phyloP scores from a whole-genome alignment of 1,140 invertebrate species.

The Drosophila ironensis region DNA sequence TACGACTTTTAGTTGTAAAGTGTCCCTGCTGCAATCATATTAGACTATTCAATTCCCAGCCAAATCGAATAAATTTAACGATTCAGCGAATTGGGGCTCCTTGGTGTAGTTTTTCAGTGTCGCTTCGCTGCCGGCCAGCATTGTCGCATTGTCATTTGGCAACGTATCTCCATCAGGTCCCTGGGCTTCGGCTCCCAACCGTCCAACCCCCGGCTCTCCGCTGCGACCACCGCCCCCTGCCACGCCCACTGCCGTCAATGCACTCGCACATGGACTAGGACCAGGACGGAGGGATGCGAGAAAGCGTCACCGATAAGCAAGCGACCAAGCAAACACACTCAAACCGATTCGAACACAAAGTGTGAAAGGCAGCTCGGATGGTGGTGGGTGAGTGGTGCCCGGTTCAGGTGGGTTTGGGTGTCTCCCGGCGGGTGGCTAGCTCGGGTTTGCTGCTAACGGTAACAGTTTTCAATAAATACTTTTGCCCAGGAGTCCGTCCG shows the following conservation, averaged over 20 bases:
- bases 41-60: background rate
- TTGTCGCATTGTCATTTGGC: conserved; percentile 73
- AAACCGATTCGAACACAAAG: conserved; percentile 35
- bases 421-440: background rate
- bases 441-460: conserved; percentile 71
- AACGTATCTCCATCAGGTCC: conserved; percentile 18
- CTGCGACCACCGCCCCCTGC: background rate
- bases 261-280: conserved; percentile 25
- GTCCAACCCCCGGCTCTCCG: background rate
- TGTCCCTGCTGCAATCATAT: too few species aligned
- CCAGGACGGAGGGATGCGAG: background rate
- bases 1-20: too few species aligned
- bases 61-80: background rate
- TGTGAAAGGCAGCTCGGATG: conserved; percentile 48
- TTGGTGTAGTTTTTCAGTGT: conserved; percentile 18
- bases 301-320: conserved; percentile 52
- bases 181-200: too few species aligned
- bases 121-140: conserved; percentile 36
- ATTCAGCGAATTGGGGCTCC: background rate
- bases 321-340: conserved; percentile 38
- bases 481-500: conserved; percentile 50
- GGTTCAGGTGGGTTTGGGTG: background rate
- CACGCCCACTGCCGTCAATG: conserved; percentile 9
- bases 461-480: conserved; percentile 79
- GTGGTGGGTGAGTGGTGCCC: conserved; percentile 1